Conservation (phyloP, 2,113 vertebrate species). For the Aviceda subcristata region DNA sequence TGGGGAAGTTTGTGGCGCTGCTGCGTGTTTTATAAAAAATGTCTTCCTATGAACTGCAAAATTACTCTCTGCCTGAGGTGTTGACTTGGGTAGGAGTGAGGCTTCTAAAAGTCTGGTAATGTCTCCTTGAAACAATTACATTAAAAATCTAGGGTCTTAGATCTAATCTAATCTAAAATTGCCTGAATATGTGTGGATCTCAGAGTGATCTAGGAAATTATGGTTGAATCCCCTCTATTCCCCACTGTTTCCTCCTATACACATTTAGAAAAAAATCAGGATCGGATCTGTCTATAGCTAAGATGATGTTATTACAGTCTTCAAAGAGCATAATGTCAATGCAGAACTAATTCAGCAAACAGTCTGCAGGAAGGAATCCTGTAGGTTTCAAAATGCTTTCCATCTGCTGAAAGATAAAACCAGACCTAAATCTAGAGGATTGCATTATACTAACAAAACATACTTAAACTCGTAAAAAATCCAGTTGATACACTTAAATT, state of each 20-base stretch:
- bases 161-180: not conserved
- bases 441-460: not conserved
- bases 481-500: not conserved
- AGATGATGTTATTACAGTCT: not conserved
- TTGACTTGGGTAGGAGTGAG: not conserved
- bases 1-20: not conserved
- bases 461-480: not conserved
- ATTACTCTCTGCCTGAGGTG: not conserved
- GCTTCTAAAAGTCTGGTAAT: not conserved
- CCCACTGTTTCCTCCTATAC: not conserved
- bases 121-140: not conserved
- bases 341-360: not conserved
- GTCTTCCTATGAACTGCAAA: not conserved
- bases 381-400: not conserved
- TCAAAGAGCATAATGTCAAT: not conserved
- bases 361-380: not conserved
- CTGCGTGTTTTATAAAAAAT: not conserved
- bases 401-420: not conserved
- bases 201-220: not conserved
- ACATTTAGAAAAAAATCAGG: not conserved
- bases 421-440: not conserved
- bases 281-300: not conserved
- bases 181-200: not conserved
- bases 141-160: not conserved
- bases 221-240: not conserved